These are phyloP conservation scores for Sarcoramphus papa DNA, from an alignment of 2,797 vertebrate genomes.

Conservation along the genomic window DNA sequence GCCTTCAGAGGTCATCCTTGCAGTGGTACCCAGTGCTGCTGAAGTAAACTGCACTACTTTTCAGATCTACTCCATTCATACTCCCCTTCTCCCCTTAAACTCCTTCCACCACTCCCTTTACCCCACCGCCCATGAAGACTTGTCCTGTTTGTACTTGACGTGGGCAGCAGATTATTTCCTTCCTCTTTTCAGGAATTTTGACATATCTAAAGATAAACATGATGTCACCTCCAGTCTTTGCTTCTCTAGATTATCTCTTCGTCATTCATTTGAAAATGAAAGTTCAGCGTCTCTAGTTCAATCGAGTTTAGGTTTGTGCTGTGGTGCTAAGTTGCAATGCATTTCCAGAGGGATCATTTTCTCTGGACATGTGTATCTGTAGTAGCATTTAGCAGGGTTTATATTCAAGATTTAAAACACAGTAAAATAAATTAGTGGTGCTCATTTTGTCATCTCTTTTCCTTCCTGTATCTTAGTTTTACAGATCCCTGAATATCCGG, in stretches of 20 bases:
- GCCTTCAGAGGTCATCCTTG: background rate
- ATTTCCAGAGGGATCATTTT: background rate
- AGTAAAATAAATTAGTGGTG: background rate
- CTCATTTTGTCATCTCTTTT: background rate
- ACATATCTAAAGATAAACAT: background rate
- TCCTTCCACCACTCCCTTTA: background rate
- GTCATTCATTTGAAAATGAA: background rate
- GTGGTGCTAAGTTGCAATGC: background rate
- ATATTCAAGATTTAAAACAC: background rate
- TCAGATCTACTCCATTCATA: background rate
- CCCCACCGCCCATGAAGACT: accelerated
- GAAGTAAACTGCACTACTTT: background rate
- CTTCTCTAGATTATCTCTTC: background rate
- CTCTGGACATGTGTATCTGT: background rate
- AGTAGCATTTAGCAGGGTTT: background rate
- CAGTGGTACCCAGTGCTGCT: background rate
- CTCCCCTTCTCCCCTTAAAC: background rate
- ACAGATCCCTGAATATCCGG: slow-evolving; percentile 88
- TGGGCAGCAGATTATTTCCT: background rate
- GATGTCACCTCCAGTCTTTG: background rate
- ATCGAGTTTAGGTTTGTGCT: background rate
- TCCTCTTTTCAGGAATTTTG: background rate
- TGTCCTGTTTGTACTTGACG: background rate
- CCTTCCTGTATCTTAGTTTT: slow-evolving; percentile 79
- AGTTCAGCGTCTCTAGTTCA: background rate